Evolutionary conservation across 2,888 invertebrate species (phyloP).

Genomic region (Heliconius erato): DNA sequence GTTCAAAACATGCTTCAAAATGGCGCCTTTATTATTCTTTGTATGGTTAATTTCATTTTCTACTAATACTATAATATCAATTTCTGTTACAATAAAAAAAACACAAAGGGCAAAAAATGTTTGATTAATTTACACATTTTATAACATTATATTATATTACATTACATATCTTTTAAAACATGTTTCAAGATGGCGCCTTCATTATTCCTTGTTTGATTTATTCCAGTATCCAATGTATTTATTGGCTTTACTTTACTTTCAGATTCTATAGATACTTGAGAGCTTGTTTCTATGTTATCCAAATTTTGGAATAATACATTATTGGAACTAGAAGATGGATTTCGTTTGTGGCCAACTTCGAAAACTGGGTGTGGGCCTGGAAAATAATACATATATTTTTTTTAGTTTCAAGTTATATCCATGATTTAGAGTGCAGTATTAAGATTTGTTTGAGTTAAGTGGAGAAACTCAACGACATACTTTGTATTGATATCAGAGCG

Average conservation of each 20-base stretch:
- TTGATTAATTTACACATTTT: not conserved
- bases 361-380: conserved; percentile 67
- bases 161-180: conserved; percentile 75
- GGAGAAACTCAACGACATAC: too few species aligned
- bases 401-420: not conserved
- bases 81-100: not conserved
- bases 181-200: conserved; percentile 82
- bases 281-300: conserved; percentile 69
- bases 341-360: conserved; percentile 69
- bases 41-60: conserved; percentile 55
- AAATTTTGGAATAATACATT: conserved; percentile 76
- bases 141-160: not conserved
- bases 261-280: conserved; percentile 69
- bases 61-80: too few species aligned
- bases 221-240: conserved; percentile 70
- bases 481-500: too few species aligned
- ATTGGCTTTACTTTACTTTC: conserved; percentile 56
- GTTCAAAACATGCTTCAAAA: conserved; percentile 58
- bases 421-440: too few species aligned
- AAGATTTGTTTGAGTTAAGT: too few species aligned
- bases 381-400: conserved; percentile 33
- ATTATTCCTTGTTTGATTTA: conserved; percentile 78
- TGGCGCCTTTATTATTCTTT: conserved; percentile 51
- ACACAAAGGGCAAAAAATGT: accelerated
- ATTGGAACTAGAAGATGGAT: conserved; percentile 76